These are phyloP conservation scores for Pyrochroa serraticornis DNA, from an alignment of 2,888 invertebrate genomes.

Conservation along the genomic window DNA sequence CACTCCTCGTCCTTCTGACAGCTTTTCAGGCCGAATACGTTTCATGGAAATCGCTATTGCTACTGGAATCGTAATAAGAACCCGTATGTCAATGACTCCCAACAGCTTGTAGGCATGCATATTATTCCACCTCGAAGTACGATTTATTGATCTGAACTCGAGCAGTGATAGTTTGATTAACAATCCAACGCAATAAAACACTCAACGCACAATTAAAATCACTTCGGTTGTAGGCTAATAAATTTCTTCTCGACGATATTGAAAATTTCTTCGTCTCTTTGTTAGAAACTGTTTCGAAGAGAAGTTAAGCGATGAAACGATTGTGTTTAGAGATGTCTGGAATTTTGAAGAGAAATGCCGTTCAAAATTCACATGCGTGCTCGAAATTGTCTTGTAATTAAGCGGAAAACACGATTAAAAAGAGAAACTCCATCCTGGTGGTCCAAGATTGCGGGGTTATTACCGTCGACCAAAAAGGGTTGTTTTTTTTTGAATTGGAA, in stretches of 20 bases:
- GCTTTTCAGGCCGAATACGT: no score
- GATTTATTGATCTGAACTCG: no score
- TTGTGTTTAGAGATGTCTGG: conserved; percentile 2
- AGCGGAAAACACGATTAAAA: conserved; percentile 19
- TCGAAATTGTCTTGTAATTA: conserved; percentile 21
- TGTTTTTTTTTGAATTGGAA: conserved; percentile 1
- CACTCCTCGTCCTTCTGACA: no score
- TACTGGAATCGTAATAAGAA: conserved; percentile 2
- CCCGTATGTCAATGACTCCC: conserved; percentile 5
- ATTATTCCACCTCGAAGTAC: no score
- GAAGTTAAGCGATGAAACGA: background rate
- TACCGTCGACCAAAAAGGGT: conserved; percentile 7
- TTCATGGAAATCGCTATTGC: no score
- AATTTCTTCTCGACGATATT: no score
- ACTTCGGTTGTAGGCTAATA: no score
- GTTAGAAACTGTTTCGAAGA: background rate
- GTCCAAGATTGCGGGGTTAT: conserved; percentile 21
- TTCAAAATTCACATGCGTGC: conserved; percentile 19
- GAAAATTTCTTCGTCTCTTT: background rate
- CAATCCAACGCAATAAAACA: no score
- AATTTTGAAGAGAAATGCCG: conserved; percentile 11
- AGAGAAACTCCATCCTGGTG: conserved; percentile 22
- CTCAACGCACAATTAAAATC: no score
- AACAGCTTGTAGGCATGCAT: background rate
- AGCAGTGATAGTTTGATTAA: no score